phyloP scores from a whole-genome alignment of 2,113 vertebrate species.

The Mellivora capensis region DNA sequence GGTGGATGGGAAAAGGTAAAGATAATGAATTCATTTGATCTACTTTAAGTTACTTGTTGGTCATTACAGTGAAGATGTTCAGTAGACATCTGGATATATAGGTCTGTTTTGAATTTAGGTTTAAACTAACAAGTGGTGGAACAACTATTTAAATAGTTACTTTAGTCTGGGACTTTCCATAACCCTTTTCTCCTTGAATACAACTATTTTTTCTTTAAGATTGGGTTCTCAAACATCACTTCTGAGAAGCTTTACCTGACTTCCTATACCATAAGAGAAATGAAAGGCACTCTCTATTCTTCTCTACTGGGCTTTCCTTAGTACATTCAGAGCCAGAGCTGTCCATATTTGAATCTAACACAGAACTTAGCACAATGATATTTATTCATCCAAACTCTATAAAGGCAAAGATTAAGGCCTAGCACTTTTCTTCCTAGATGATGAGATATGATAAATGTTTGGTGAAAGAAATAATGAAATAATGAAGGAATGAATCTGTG shows the following conservation, averaged over 20 bases:
- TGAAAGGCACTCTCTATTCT: neutral
- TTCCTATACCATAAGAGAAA: neutral
- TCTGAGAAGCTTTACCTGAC: neutral
- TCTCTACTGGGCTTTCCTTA: neutral
- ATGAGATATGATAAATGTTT: neutral
- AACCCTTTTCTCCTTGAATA: neutral
- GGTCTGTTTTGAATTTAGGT: neutral
- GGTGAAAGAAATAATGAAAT: neutral
- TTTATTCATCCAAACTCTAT: neutral
- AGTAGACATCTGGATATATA: neutral
- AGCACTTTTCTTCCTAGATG: neutral
- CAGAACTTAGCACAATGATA: neutral
- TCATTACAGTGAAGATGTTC: neutral
- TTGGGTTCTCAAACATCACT: neutral
- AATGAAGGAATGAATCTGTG: neutral
- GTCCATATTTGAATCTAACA: neutral
- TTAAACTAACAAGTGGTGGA: neutral
- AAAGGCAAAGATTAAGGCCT: neutral
- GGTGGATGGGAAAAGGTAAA: neutral
- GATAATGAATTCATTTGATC: neutral
- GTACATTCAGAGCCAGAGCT: neutral
- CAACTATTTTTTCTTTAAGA: neutral
- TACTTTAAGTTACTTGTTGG: neutral
- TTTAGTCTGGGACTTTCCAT: neutral
- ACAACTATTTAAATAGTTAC: neutral